Base-by-base conservation (phyloP, 2,797 vertebrate genomes). In the Melanitta fusca region DNA sequence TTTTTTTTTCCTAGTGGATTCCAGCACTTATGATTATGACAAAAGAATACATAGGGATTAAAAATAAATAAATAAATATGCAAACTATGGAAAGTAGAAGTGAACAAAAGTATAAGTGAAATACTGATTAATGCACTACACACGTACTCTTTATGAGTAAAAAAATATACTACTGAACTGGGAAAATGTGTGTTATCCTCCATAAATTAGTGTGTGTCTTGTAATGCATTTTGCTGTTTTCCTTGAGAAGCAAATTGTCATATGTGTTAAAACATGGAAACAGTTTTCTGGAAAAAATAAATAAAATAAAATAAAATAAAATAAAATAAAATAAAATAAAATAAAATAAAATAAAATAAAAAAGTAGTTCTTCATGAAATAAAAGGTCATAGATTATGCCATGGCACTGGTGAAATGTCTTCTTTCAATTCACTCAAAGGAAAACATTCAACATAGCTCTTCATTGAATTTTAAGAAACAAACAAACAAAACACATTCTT, bases 91-190 rank as follows among this genome's bases (percentile, higher is more conserved):
- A 56, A 73, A 78, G 49, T 10, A 47, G 25, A 81, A 45, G 28
- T 79, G 43, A 86, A 91, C 60, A 87, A 73, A 80, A 80, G 39
- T 27, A 7, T 27, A 28, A 80, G 39, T 90, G 80, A 90, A 88
- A 62, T 20, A 45, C 24, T 68, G 88, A 89, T 84, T 82, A 88
- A 85, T 82, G 47, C 14, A 74, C 54, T 91, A 92, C 84, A 85
- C 68, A 71, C 60, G 24, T 32, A 27, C 24, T 51, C 22, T 41
- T 41, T 19, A 36, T 11, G 58, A 75, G 38, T 34, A 51, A 68
- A 70, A 70, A 86, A 81, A 75, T 30, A 25, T 5, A 7, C 43
- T 47, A 39, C 79, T 80, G 68, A 65, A 36, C 25, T 72, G 49
- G 78, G 57, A 80, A 47, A 28, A 61, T n/a, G 36, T 28, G 24